Evolutionary conservation across 1,140 invertebrate genomes (phyloP), one percentile per base, ranked within the genome.

Genomic region (Mercenaria mercenaria): DNA sequence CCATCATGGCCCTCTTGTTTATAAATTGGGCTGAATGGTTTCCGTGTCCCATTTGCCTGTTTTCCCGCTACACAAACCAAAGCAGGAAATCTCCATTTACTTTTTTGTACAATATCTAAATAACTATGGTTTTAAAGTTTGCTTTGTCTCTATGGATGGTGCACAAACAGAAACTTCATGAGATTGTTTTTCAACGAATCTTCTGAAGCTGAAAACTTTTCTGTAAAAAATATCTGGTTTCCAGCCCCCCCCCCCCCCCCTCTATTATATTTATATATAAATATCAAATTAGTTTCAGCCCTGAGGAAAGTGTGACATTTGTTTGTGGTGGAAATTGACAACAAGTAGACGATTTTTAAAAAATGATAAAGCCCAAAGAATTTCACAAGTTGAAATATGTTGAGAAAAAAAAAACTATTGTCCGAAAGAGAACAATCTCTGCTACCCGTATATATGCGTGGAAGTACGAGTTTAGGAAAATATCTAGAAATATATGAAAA

Each of bases 21-120:
- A 37, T 91, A 83, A 56, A n/a, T 84, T 15, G 90, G 85, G 26
- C 15, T 84, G 18, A 88, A 74, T 69, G 90, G 85, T 11, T 91
- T 84, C 41, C 59, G 89, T 32, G 86, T 88, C 47, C 86, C 81
- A 1, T 76, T 84, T 61, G 80, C 86, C 4, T 56, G 76, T 59
- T 91, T 67, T 59, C 50, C 82, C 1, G 50, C 59, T 23, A 84
- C 20, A 4, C 56, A 83, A 26, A 47, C 41, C 15, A 61, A 43
- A 41, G 56, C 80, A 20, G 1, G 3, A 23, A 32, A 83, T 43
- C 20, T 83, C 4, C 23, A 83, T 32, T 43, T 34, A 4, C 52
- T 83, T 1, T 64, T 83, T n/a, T 83, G 74, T 90, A 20, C 26
- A 81, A 32, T 37, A 37, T 15, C 37, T 90, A 20, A 23, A 64